A percentile compares a stretch with the other conserved stretches of the same genome.
Conservation (phyloP, 2,888 invertebrate species). For the Clanis bilineata region DNA sequence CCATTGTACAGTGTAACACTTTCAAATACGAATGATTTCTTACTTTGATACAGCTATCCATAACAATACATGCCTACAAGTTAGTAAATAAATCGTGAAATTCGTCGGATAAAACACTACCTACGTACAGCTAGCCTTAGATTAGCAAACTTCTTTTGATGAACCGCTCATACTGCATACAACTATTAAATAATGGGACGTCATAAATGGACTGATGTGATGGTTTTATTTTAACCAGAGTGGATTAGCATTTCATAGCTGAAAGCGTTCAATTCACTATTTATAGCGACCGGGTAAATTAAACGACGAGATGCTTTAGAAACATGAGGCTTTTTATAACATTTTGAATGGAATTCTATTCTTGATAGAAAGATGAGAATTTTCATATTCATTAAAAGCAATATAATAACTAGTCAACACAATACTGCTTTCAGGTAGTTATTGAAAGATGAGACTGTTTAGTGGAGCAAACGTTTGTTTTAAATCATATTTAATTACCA, state of each 20-base stretch:
- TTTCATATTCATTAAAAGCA: background rate
- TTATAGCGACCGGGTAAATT: background rate
- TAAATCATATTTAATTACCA: no score
- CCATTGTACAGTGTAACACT: no score
- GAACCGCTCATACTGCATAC: background rate
- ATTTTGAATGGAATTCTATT: background rate
- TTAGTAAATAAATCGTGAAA: no score
- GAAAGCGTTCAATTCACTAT: constrained; percentile 1
- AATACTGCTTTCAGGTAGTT: background rate
- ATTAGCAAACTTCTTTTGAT: constrained; percentile 1
- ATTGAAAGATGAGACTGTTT: background rate
- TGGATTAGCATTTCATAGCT: background rate
- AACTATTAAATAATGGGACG: background rate
- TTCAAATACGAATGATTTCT: no score
- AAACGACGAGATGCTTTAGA: background rate
- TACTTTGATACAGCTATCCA: no score
- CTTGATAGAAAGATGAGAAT: no score
- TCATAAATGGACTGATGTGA: background rate
- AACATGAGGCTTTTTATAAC: background rate
- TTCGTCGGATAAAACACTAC: background rate
- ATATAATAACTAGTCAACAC: background rate
- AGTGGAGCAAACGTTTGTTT: no score
- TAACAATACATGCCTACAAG: no score
- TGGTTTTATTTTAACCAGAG: background rate
- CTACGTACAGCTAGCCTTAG: background rate